Evolutionary conservation across 2,888 invertebrate genomes (phyloP), one percentile per base, ranked within the genome.

Genomic region (Drosophila phalerata): DNA sequence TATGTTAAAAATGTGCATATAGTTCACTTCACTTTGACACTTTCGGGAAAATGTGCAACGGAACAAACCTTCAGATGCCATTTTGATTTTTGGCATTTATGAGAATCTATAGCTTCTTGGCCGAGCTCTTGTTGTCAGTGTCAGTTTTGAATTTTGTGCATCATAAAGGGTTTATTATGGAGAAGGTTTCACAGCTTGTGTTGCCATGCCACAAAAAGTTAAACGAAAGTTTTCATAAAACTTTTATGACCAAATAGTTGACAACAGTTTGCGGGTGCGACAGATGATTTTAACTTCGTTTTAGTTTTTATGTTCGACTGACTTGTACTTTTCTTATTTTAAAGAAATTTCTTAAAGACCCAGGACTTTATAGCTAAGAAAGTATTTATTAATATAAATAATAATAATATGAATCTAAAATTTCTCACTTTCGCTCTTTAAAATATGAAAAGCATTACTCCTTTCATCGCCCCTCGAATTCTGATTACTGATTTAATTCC

Each of bases 131-230:
- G 19, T 19, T 40, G 67, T 25, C 30, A 11, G 13, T 62, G 55
- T 60, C 38, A 43, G 74, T 60, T 61, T 65, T 64, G 57, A 67
- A 65, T 81, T 81, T 73, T 72, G 66, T 81, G 77, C 71, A 72
- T 70, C 77, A 65, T 79, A 72, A 83, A 81, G 69, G 68, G 66
- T 77, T 73, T 42, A 38, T 37, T 32, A 32, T 32, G 49, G 2
- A 4, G 47, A 9, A 13, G n/a, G 13, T 40, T 17, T 15, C 13
- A 34, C 13, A 17, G 37, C 25, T 25, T 22, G 32, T 38, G 42
- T 13, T 62, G 48, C 13, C 30, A 58, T 17, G 13, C 57, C 66
- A 61, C 60, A 48, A 22, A 66, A 77, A 77, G 68, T 80, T 78
- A 45, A 40, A 53, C n/a, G 10, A 67, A 71, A 73, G 72, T 76